phyloP scores from a whole-genome alignment of 1,140 invertebrate species.

The Parasteatoda tepidariorum region DNA sequence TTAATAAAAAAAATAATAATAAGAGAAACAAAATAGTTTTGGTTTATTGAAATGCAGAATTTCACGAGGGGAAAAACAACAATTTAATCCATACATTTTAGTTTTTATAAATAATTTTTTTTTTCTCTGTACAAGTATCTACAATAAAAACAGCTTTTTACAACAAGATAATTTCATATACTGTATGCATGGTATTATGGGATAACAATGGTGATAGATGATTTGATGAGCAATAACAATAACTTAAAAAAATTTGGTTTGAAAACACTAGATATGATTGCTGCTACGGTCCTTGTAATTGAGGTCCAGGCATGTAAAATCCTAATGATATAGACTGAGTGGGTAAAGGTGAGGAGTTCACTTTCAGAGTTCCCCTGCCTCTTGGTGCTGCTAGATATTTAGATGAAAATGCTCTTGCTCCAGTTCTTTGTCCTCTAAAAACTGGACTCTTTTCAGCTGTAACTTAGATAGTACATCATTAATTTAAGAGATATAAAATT shows the following conservation, averaged over 20 bases:
- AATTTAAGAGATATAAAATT: neutral
- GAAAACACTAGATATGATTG: neutral
- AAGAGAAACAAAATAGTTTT: too few relatives aligned
- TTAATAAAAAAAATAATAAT: too few relatives aligned
- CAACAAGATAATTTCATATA: neutral
- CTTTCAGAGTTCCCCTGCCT: neutral
- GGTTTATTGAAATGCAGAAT: too few relatives aligned
- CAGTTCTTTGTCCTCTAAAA: constrained; percentile 17
- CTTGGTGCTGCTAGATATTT: constrained; percentile 26
- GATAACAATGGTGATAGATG: neutral
- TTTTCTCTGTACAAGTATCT: constrained; percentile 48
- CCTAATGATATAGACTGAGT: constrained; percentile 50
- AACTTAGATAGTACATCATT: neutral
- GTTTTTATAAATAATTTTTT: constrained; percentile 6
- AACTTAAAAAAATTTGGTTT: neutral
- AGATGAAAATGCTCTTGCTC: neutral
- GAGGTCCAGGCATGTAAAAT: constrained; percentile 59
- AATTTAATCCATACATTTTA: neutral
- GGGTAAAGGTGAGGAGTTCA: constrained; percentile 9
- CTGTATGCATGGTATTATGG: neutral
- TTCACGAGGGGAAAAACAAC: too few relatives aligned
- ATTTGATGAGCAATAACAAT: neutral
- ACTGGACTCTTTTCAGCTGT: constrained; percentile 25
- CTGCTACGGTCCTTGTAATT: constrained; percentile 38
- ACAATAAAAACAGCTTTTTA: constrained; percentile 59